Conservation (phyloP, 2,113 vertebrate genomes). For the Kryptolebias marmoratus region DNA sequence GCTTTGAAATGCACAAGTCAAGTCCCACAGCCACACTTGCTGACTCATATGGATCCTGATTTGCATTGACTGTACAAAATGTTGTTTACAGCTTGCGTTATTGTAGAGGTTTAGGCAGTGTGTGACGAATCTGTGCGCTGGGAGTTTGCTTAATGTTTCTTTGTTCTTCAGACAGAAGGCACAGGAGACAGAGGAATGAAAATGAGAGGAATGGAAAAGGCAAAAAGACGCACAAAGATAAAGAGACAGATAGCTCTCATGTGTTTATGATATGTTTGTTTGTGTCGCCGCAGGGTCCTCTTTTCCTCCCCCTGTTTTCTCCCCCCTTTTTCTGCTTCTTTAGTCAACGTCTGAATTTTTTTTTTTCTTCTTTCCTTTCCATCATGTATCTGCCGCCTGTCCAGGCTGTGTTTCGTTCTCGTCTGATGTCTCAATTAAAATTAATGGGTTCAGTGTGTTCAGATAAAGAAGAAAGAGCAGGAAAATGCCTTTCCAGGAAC, state of each 20-base stretch:
- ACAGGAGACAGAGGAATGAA: conserved; percentile 33
- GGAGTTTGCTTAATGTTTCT: conserved; percentile 45
- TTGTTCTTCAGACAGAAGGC: conserved; percentile 62
- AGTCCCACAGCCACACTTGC: conserved; percentile 28
- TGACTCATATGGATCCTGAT: conserved; percentile 62
- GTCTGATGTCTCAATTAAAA: conserved; percentile 75
- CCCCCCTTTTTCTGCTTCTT: conserved; percentile 9
- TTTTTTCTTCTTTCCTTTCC: conserved; percentile 18
- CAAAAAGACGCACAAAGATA: conserved; percentile 40
- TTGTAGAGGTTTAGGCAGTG: conserved; percentile 37
- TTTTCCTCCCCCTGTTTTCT: conserved; percentile 26
- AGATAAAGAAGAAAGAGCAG: conserved; percentile 64
- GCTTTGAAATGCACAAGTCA: conserved; percentile 10
- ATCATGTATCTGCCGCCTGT: conserved; percentile 66
- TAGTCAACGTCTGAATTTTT: conserved; percentile 30
- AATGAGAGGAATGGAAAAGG: conserved; percentile 21
- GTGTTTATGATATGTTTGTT: conserved; percentile 75
- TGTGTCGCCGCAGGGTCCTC: conserved; percentile 66
- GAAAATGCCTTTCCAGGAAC: conserved; percentile 60
- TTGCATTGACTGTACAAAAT: conserved; percentile 51
- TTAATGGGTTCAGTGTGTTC: conserved; percentile 69
- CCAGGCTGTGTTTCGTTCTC: conserved; percentile 57
- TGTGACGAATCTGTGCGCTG: conserved; percentile 31
- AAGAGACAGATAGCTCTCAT: conserved; percentile 60
- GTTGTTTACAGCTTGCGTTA: conserved; percentile 34